These are phyloP conservation scores for Hirudo medicinalis DNA, from an alignment of 1,140 invertebrate genomes.

Conservation along the genomic window DNA sequence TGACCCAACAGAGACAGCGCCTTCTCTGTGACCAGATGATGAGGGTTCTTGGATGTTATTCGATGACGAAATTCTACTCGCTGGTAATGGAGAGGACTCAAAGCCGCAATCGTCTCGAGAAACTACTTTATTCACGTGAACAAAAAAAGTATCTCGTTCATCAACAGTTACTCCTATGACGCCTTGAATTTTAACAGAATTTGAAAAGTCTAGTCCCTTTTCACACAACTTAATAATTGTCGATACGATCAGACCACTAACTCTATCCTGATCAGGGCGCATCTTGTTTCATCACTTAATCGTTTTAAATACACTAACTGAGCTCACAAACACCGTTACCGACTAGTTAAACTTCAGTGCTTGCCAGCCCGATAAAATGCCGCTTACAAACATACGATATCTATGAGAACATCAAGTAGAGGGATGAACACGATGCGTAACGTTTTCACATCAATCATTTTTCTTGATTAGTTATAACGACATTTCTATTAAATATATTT, in stretches of 20 bases:
- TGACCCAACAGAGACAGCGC: conserved; percentile 8
- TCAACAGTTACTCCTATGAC: conserved; percentile 4
- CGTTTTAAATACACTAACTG: no score
- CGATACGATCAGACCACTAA: background rate
- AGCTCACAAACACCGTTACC: no score
- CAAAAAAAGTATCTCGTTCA: background rate
- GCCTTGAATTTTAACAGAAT: conserved; percentile 3
- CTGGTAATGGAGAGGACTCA: background rate
- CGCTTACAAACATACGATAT: no score
- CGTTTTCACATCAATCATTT: no score
- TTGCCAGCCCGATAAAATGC: no score
- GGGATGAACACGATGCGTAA: no score
- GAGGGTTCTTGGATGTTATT: background rate
- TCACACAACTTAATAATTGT: conserved; percentile 7
- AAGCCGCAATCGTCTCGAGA: background rate
- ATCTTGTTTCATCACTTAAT: background rate
- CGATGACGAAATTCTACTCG: background rate
- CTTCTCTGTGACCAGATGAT: background rate
- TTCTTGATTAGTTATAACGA: no score
- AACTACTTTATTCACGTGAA: conserved; percentile 4
- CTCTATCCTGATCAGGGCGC: conserved; percentile 1
- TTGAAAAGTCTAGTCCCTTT: background rate
- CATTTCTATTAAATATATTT: no score
- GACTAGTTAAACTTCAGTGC: no score
- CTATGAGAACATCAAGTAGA: no score